Base-by-base conservation (phyloP, 2,888 invertebrate species). In the Octonoba sinensis region DNA sequence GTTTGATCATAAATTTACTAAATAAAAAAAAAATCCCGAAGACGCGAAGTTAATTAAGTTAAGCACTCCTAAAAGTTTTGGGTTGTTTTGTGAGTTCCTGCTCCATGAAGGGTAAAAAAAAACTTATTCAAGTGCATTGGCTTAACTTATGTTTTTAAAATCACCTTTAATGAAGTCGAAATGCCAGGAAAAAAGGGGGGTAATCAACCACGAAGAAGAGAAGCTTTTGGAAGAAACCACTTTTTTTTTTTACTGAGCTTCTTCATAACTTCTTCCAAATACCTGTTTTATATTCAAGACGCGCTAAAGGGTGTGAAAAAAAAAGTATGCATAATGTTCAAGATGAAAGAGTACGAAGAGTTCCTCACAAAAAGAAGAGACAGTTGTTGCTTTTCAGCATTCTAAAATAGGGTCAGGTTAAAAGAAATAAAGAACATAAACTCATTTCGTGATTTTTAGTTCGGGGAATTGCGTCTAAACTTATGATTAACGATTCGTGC, bases 251-350 rank as follows among this genome's bases (percentile, higher is more conserved):
- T 8, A 8, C 36, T 6, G 36, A 6, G 11, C 36, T 11, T 36
- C 36, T 36, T 36, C 36, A 36, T 72, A 79, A 72, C 66, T 44
- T 70, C 49, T 67, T 60, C 27, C 67, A 81, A 71, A 69, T 69
- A 56, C 79, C 64, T 79, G 69, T 69, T 81, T 81, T 81, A 69
- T 69, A 81, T 81, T 81, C 79, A 44, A 46, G 18, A 12, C 79
- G 67, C 60, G 73, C 54, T 47, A 46, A 49, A 65, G 54, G 36
- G 57, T 16, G 74, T 24, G 44, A 36, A 36, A 64, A 36, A 54
- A 54, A 62, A 67, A 73, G 59, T 73, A 51, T 64, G 59, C 66
- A 60, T 54, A 72, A 78, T 71, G 78, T 66, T 59, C 46, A 3
- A 59, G 72, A 66, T 72, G 60, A 78, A 71, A 66, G 49, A 54